Evolutionary conservation across 2,888 invertebrate species (phyloP).

Genomic region (Actias luna): DNA sequence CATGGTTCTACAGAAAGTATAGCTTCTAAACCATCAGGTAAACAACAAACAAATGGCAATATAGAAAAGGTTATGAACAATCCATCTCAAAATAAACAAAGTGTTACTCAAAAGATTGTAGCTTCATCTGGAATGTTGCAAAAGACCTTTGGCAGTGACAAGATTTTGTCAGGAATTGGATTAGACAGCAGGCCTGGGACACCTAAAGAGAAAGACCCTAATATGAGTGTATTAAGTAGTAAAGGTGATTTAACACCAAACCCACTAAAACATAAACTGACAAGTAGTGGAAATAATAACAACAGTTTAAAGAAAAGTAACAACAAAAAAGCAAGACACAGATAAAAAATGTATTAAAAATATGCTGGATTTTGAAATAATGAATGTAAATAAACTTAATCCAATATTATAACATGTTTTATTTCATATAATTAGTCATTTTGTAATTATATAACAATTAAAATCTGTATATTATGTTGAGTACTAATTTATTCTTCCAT

Average conservation of each 20-base stretch:
- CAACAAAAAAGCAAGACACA: constrained; percentile 91
- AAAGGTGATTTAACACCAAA: constrained; percentile 70
- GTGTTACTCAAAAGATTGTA: constrained; percentile 67
- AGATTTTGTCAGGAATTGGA: constrained; percentile 65
- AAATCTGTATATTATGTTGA: constrained; percentile 27
- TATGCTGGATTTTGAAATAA: not conserved
- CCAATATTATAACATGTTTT: constrained; percentile 8
- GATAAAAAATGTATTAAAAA: constrained; percentile 71
- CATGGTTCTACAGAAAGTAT: constrained; percentile 77
- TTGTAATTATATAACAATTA: constrained; percentile 34
- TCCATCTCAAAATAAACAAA: constrained; percentile 63
- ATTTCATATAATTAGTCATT: constrained; percentile 34
- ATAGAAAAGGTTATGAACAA: constrained; percentile 63
- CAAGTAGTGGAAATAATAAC: constrained; percentile 55
- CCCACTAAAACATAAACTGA: constrained; percentile 78
- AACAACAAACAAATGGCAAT: constrained; percentile 74
- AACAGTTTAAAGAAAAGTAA: constrained; percentile 87
- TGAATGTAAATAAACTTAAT: constrained; percentile 7
- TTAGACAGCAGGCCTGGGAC: constrained; percentile 74
- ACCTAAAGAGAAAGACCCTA: constrained; percentile 73
- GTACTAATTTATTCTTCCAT: constrained; percentile 50
- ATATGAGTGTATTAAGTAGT: constrained; percentile 46
- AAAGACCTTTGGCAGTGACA: constrained; percentile 68
- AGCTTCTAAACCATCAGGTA: constrained; percentile 74
- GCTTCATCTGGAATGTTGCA: constrained; percentile 66